Evolutionary conservation across 2,113 vertebrate species (phyloP).

Genomic region (Chaetorhynchus papuensis): DNA sequence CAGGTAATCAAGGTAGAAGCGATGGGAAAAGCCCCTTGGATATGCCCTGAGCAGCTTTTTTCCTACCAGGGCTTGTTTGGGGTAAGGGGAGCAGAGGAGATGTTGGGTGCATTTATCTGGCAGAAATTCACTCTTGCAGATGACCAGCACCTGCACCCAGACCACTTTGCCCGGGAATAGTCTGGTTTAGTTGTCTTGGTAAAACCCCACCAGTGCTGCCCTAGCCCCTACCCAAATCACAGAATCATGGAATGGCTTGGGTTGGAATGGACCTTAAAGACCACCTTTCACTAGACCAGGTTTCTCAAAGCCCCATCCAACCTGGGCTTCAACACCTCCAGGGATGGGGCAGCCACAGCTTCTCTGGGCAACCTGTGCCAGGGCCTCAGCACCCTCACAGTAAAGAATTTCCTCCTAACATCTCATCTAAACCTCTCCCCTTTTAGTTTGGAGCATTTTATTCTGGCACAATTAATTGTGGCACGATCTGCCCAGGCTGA

Average conservation of each 20-base stretch:
- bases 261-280: not conserved
- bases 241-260: not conserved
- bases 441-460: fast-evolving
- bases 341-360: not conserved
- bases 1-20: not conserved
- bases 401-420: not conserved
- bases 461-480: not conserved
- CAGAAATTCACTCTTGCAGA: not conserved
- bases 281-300: not conserved
- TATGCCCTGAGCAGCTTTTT: not conserved
- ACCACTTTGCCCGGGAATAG: fast-evolving
- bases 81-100: not conserved
- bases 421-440: not conserved
- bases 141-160: not conserved
- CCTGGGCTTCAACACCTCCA: not conserved
- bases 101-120: not conserved
- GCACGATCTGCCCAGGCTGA: fast-evolving
- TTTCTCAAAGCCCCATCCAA: not conserved
- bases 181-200: not conserved
- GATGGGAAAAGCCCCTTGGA: not conserved
- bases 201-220: not conserved
- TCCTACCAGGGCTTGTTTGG: not conserved
- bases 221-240: not conserved
- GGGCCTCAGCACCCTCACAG: not conserved
- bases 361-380: not conserved